Percentiles rank a stretch among this genome's conserved stretches.
Evolutionary conservation across 2,888 invertebrate genomes (phyloP).

Genomic region (Eristalis tenax): DNA sequence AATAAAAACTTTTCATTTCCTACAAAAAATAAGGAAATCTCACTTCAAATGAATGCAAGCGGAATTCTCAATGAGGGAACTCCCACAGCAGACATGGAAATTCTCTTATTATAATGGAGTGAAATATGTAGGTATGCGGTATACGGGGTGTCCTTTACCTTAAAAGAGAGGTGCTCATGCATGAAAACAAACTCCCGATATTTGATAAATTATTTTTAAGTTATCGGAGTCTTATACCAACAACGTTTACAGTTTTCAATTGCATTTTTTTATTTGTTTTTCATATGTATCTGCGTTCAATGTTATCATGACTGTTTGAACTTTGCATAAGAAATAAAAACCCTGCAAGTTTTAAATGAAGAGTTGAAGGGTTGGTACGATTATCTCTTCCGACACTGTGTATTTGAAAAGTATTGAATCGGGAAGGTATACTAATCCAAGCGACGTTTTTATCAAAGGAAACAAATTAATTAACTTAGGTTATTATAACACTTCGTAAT

Average conservation of each 20-base stretch:
- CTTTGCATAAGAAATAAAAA: too few relatives aligned
- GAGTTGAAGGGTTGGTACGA: too few relatives aligned
- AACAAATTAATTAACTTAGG: too few relatives aligned
- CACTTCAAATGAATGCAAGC: conserved; percentile 69
- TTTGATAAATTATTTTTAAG: conserved; percentile 49
- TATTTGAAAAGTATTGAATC: too few relatives aligned
- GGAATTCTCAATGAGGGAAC: conserved; percentile 70
- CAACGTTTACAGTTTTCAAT: background rate
- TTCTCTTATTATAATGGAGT: conserved; percentile 62
- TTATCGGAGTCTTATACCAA: background rate
- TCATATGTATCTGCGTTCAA: background rate
- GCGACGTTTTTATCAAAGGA: too few relatives aligned
- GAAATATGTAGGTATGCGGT: conserved; percentile 44
- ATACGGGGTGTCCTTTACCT: conserved; percentile 26
- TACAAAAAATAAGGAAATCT: conserved; percentile 46
- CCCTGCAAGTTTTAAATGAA: too few relatives aligned
- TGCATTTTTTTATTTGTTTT: background rate
- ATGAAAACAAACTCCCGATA: conserved; percentile 56
- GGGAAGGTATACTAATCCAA: too few relatives aligned
- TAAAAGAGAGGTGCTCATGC: conserved; percentile 59
- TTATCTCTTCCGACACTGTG: too few relatives aligned
- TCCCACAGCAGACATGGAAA: conserved; percentile 56
- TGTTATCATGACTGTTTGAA: too few relatives aligned
- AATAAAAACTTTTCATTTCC: conserved; percentile 66
- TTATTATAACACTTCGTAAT: too few relatives aligned